Evolutionary conservation across 1,140 invertebrate genomes (phyloP), one percentile per base, ranked within the genome.

Genomic region (Agraylea sexmaculata): DNA sequence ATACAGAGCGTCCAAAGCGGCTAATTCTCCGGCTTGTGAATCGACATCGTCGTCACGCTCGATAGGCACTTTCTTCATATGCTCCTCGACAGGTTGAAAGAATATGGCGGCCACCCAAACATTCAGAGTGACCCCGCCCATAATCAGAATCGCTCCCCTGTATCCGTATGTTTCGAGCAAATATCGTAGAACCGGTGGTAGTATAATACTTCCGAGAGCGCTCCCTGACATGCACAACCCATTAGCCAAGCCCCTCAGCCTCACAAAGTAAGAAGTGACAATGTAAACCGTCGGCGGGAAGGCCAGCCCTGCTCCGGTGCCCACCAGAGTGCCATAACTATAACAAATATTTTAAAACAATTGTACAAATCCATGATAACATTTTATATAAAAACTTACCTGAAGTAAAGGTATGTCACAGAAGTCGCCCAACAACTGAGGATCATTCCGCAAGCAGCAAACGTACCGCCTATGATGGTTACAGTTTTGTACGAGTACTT

Each of bases 401-500:
- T 85, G 44, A 87, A 58, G 50, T 82, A 88, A 28, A 89, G 64
- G 60, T 75, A 83, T 35, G 66, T 62, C 32, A 89, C 74, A 19
- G 80, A 85, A 45, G 70, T 75, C 4, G 87, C 83, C 63, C 80
- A 89, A 52, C 76, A 84, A 58, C 85, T 87, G 22, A 84, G 56
- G 48, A 92, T 83, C 74, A 92, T 84, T 38, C 90, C 90, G 34
- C 78, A 56, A 0, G 83, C 77, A 1, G 89, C 83, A 40, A 90
- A 79, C 4, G 80, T 70, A 5, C 86, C 83, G 13, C 90, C 91
- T 3, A 87, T 67, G 19, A 94, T 72, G 3, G 88, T 90, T 12
- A 93, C 85, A 7, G 78, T 85, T n/a, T 85, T 68, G 59, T 92
- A 94, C 16, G 90, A 92, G 69, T 82, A 91, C 56, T 81, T 85